A percentile compares a stretch with the other conserved stretches of the same genome.
Evolutionary conservation across 2,797 vertebrate species (phyloP).

Genomic region (Allochrocebus solatus): DNA sequence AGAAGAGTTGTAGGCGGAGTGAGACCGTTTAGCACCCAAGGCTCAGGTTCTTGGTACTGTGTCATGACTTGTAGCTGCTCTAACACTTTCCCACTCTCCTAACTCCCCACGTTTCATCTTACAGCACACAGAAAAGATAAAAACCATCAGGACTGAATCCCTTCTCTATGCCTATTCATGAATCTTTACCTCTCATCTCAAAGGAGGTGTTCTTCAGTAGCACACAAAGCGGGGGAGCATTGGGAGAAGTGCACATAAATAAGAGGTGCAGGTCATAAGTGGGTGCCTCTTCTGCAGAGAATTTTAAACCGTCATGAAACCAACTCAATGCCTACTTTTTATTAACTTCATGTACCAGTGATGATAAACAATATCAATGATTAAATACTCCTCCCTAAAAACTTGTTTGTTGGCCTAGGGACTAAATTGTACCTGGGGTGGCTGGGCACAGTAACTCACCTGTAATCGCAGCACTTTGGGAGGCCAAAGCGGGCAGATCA

Average conservation of each 20-base stretch:
- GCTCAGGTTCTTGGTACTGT: not conserved
- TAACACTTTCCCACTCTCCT: not conserved
- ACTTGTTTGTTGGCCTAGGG: not conserved
- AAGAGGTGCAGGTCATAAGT: not conserved
- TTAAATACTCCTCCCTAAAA: not conserved
- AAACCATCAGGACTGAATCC: not conserved
- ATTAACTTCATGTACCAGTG: not conserved
- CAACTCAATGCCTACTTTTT: not conserved
- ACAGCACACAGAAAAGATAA: not conserved
- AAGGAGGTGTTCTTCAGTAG: not conserved
- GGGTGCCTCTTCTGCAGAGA: not conserved
- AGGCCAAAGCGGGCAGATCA: not conserved
- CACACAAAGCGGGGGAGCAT: fast-evolving
- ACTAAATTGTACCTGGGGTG: not conserved
- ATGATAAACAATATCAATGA: not conserved
- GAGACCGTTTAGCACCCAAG: not conserved
- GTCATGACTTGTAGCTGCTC: not conserved
- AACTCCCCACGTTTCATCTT: not conserved
- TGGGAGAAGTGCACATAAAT: not conserved
- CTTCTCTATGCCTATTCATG: not conserved
- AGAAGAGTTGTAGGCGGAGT: not conserved
- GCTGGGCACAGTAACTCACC: not conserved
- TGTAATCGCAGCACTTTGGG: not conserved
- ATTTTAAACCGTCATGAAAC: not conserved
- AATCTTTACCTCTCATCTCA: not conserved